These are phyloP conservation scores for Coelopa pilipes DNA, from an alignment of 2,888 invertebrate genomes.

Conservation along the genomic window DNA sequence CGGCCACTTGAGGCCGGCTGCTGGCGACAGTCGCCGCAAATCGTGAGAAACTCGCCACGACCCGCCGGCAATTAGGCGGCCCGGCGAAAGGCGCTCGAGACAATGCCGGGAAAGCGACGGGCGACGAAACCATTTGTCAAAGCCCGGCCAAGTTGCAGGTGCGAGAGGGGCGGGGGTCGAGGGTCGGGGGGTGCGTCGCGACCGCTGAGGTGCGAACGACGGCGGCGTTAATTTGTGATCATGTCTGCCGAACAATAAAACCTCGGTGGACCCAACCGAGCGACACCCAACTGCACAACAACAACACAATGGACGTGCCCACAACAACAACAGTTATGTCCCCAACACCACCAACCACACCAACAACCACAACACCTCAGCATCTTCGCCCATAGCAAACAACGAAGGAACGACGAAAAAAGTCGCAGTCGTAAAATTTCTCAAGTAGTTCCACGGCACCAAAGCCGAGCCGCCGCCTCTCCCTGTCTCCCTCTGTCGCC, in stretches of 20 bases:
- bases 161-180: not conserved
- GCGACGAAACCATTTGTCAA: not conserved
- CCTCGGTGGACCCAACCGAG: not conserved
- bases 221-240: conserved; percentile 9
- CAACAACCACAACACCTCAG: not conserved
- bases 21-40: no score
- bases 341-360: no score
- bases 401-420: no score
- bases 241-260: not conserved
- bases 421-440: conserved; percentile 11
- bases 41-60: no score
- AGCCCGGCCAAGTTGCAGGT: not conserved
- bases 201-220: not conserved
- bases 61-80: no score
- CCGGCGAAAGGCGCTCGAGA: no score
- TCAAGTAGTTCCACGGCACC: conserved; percentile 12
- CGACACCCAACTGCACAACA: not conserved
- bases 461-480: not conserved
- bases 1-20: no score
- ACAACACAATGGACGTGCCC: not conserved
- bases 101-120: not conserved
- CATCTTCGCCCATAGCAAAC: not conserved
- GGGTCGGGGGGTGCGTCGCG: not conserved
- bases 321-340: no score
- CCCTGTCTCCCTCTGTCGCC: not conserved